phyloP scores from a whole-genome alignment of 1,140 invertebrate species.

The Armadillidium nasatum region DNA sequence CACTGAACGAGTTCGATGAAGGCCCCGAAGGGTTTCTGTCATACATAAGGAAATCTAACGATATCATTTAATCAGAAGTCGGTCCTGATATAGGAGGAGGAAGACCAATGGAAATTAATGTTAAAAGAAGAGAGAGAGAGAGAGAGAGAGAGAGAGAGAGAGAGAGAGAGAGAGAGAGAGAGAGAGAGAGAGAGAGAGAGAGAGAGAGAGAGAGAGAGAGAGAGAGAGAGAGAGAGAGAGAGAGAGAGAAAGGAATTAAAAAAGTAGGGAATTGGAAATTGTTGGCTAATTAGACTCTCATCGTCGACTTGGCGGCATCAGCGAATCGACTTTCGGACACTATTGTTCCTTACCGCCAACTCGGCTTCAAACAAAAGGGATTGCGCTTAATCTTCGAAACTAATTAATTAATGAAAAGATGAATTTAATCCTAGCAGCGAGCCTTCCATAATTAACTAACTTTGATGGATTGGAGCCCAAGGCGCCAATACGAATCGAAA shows the following conservation, averaged over 20 bases:
- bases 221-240: conserved; percentile 5
- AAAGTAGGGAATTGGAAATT: background rate
- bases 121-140: background rate
- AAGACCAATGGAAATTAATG: background rate
- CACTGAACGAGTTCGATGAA: background rate
- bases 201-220: background rate
- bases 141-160: conserved; percentile 1
- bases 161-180: conserved; percentile 2
- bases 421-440: conserved; percentile 12
- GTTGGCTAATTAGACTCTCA: conserved; percentile 4
- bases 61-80: conserved; percentile 13
- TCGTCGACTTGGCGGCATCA: background rate
- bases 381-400: conserved; percentile 7
- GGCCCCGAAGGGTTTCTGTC: background rate
- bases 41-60: conserved; percentile 13
- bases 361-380: conserved; percentile 3
- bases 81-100: background rate
- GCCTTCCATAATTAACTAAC: conserved; percentile 12
- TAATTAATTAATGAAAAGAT: conserved; percentile 14
- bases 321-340: background rate
- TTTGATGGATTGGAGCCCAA: conserved; percentile 9
- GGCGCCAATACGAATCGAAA: conserved; percentile 8
- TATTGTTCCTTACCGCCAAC: conserved; percentile 4
- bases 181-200: conserved; percentile 2
- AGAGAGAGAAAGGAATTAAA: background rate